Percentiles rank a stretch among this genome's conserved stretches.
Conservation (phyloP, 2,797 vertebrate species). For the Crocidura indochinensis region DNA sequence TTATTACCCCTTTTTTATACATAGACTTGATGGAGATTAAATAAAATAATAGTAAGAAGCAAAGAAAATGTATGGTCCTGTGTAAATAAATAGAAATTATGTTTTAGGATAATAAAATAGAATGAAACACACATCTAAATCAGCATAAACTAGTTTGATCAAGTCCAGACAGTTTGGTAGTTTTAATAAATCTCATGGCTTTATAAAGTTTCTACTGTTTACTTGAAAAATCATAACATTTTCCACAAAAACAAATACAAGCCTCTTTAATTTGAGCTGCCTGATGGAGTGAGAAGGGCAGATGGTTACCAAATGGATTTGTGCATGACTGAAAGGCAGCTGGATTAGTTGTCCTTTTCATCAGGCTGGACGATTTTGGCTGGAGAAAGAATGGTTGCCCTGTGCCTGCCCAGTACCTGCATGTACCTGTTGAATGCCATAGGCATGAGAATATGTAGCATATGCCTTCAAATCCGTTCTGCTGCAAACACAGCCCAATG, state of each 20-base stretch:
- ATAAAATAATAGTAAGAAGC: conserved; percentile 36
- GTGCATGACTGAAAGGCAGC: conserved; percentile 33
- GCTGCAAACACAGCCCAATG: background rate
- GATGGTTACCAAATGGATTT: conserved; percentile 78
- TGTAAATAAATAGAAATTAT: conserved; percentile 74
- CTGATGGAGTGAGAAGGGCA: conserved; percentile 12
- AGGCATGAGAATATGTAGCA: background rate
- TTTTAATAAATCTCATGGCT: conserved; percentile 72
- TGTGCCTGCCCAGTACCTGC: background rate
- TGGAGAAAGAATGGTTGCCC: background rate
- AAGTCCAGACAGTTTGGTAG: conserved; percentile 76
- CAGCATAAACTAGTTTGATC: conserved; percentile 71
- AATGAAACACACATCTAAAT: conserved; percentile 17
- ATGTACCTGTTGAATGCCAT: background rate
- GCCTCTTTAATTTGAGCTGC: conserved; percentile 71
- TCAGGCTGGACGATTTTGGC: conserved; percentile 26
- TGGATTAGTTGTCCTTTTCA: conserved; percentile 61
- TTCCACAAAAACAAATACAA: conserved; percentile 74
- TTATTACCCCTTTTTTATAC: background rate
- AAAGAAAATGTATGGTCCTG: conserved; percentile 31
- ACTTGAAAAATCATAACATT: conserved; percentile 80
- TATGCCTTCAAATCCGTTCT: conserved; percentile 1
- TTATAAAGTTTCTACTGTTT: conserved; percentile 78
- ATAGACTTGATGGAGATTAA: background rate
- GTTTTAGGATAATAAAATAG: conserved; percentile 61